Base-by-base conservation (phyloP, 2,888 invertebrate genomes). In the Sisyra nigra region DNA sequence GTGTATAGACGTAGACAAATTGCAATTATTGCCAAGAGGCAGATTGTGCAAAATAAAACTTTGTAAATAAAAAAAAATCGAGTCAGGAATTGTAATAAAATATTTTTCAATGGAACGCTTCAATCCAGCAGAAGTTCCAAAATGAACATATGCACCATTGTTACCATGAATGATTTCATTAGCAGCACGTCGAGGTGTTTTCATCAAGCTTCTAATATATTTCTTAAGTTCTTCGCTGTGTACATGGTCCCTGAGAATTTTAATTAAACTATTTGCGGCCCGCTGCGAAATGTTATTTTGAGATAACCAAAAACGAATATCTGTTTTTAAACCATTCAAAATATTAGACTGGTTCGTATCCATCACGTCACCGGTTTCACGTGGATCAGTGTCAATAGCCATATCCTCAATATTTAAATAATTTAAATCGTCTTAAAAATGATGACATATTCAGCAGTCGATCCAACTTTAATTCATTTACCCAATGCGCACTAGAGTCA, bases 201-300 rank as follows among this genome's bases (percentile, higher is more conserved):
- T 47, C 39, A 48, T 30, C 36, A 48, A 42, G 29, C 39, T 44
- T n/a, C 47, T 47, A 18, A 39, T 32, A 44, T 47, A 41, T 40
- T n/a, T n/a, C n/a, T 30, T 24, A 10, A 10, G 9, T 10, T 30
- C 8, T 30, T 40, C 30, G 8, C 11, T 13, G 30, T 40, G 40
- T 11, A 24, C 40, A 40, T 40, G 24, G 7, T 8, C 7, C 11
- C 11, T 9, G 7, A 35, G 11, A 7, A 35, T 35, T 10, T 35
- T 13, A 11, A 35, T 35, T 13, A 35, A 13, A 35, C 11, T 13
- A 35, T 35, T 35, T 11, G 11, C 35, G 8, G 35, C 8, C 11
- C 13, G 10, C 7, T 35, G 35, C 8, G 35, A 35, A 10, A 35
- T 7, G 7, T 13, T 11, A 13, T 35, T 7, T 35, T 35, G 7